Evolutionary conservation across 2,888 invertebrate species (phyloP).

Genomic region (Parnassius mnemosyne): DNA sequence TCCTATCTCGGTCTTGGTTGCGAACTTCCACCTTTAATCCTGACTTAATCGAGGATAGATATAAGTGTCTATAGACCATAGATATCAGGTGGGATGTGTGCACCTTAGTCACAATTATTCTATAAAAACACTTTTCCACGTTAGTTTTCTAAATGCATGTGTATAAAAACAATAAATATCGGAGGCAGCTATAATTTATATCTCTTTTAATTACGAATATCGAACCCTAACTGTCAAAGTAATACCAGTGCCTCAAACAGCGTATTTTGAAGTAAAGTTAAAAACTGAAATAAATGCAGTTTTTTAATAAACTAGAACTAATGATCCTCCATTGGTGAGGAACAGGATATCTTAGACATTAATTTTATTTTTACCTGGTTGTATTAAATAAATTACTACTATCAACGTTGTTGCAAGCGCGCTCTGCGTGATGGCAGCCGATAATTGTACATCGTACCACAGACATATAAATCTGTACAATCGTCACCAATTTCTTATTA

Average conservation of each 20-base stretch:
- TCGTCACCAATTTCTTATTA: background rate
- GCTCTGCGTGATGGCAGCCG: slow-evolving; percentile 19
- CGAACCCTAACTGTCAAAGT: slow-evolving; percentile 1
- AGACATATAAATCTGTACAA: slow-evolving; percentile 2
- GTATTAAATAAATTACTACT: slow-evolving; percentile 20
- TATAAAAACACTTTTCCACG: too few relatives aligned
- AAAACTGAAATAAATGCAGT: slow-evolving; percentile 4
- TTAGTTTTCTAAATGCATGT: too few relatives aligned
- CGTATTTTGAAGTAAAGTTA: slow-evolving; percentile 1
- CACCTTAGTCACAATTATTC: too few relatives aligned
- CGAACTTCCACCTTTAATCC: too few relatives aligned
- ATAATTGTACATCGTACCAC: slow-evolving; percentile 10
- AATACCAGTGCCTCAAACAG: background rate
- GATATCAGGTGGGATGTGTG: too few relatives aligned
- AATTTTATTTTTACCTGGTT: slow-evolving; percentile 22
- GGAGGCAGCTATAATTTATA: too few relatives aligned
- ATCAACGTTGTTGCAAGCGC: slow-evolving; percentile 15
- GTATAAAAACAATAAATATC: too few relatives aligned
- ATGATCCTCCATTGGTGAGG: slow-evolving; percentile 12
- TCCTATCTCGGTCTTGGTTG: too few relatives aligned
- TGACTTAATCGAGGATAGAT: too few relatives aligned
- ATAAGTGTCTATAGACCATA: too few relatives aligned
- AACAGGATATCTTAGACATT: slow-evolving; percentile 17
- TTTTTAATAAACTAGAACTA: slow-evolving; percentile 14
- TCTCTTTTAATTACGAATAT: too few relatives aligned